Conservation (phyloP, 2,888 invertebrate species). For the Balanococcus diminutus region DNA sequence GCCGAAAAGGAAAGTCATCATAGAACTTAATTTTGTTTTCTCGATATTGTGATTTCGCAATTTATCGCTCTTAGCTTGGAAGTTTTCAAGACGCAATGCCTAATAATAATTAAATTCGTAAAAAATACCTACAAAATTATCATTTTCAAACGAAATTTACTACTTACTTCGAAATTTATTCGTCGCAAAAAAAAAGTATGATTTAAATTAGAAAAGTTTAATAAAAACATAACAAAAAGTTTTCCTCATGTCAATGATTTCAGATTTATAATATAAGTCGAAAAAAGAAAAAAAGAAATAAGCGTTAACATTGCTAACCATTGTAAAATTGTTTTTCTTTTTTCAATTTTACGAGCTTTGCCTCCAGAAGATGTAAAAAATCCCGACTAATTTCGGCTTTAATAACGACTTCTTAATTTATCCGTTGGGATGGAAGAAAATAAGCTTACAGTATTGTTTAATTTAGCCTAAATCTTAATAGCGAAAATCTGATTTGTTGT, state of each 20-base stretch:
- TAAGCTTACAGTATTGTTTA: neutral
- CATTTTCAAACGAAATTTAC: neutral
- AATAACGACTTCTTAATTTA: slow-evolving; percentile 36
- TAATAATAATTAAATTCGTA: neutral
- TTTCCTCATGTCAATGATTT: neutral
- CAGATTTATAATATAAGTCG: neutral
- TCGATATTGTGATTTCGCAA: neutral
- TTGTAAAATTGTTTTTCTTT: neutral
- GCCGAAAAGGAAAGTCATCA: neutral
- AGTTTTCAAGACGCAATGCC: neutral
- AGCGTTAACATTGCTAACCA: neutral
- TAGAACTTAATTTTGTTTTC: neutral
- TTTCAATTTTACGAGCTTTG: neutral
- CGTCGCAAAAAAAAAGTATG: neutral
- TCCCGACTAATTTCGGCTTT: neutral
- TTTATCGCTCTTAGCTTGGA: neutral
- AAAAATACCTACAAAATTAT: neutral
- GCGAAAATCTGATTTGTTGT: neutral
- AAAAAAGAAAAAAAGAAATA: neutral
- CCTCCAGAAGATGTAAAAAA: neutral
- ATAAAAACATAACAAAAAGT: neutral
- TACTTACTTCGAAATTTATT: neutral
- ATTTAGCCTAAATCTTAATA: slow-evolving; percentile 6
- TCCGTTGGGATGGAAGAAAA: neutral
- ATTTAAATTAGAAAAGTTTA: slow-evolving; percentile 18